phyloP scores from a whole-genome alignment of 1,140 invertebrate species.

The Rhynchophorus ferrugineus region DNA sequence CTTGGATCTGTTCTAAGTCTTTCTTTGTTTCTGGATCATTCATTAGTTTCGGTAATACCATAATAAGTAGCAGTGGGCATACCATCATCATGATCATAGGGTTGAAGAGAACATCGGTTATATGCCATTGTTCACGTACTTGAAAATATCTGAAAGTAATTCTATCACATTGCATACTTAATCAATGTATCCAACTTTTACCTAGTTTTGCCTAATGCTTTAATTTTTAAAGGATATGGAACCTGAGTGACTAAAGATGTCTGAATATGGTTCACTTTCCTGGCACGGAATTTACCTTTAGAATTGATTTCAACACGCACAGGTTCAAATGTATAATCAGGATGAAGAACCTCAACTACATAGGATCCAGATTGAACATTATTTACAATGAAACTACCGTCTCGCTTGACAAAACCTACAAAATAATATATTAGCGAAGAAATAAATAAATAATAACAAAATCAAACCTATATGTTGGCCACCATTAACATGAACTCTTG shows the following conservation, averaged over 20 bases:
- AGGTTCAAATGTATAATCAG: constrained; percentile 86
- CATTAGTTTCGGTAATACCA: constrained; percentile 93
- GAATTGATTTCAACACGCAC: constrained; percentile 91
- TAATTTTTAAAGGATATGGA: constrained; percentile 85
- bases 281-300: constrained; percentile 91
- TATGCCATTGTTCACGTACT: constrained; percentile 86
- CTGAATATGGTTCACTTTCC: constrained; percentile 93
- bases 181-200: background rate
- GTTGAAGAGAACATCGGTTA: constrained; percentile 91
- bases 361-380: constrained; percentile 92
- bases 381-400: constrained; percentile 87
- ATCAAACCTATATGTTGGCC: constrained; percentile 64
- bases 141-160: constrained; percentile 74
- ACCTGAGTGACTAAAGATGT: constrained; percentile 80
- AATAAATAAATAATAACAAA: background rate
- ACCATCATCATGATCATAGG: constrained; percentile 99
- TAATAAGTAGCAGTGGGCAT: constrained; percentile 80
- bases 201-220: constrained; percentile 62
- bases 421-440: background rate
- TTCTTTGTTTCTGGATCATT: constrained; percentile 92
- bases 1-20: constrained; percentile 85
- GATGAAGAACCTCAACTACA: constrained; percentile 86
- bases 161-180: too few species aligned
- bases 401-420: constrained; percentile 70
- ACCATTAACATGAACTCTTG: constrained; percentile 77